phyloP scores from a whole-genome alignment of 2,888 invertebrate genomes.

The Conops quadrifasciatus region DNA sequence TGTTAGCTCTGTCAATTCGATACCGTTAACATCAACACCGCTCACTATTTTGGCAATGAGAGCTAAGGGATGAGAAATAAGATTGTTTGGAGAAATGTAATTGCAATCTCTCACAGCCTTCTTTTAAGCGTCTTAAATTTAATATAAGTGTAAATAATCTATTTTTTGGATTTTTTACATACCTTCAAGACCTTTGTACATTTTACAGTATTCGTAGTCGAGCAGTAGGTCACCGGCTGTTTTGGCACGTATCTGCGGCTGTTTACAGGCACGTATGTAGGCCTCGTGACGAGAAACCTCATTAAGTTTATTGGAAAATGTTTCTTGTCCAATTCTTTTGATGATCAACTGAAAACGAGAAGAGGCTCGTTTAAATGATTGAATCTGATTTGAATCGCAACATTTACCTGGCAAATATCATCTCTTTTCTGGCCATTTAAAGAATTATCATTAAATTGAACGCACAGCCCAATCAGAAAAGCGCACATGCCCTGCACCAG shows the following conservation, averaged over 20 bases:
- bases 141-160: too few relatives aligned
- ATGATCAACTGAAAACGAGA: slow-evolving; percentile 71
- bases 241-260: slow-evolving; percentile 86
- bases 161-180: too few relatives aligned
- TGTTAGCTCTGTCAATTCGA: slow-evolving; percentile 67
- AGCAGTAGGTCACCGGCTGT: slow-evolving; percentile 81
- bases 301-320: slow-evolving; percentile 83
- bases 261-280: slow-evolving; percentile 91
- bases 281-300: slow-evolving; percentile 89
- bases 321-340: slow-evolving; percentile 90
- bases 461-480: slow-evolving; percentile 90
- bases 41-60: slow-evolving; percentile 68
- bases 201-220: slow-evolving; percentile 93
- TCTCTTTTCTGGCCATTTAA: slow-evolving; percentile 79
- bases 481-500: slow-evolving; percentile 89
- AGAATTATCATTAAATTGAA: slow-evolving; percentile 87
- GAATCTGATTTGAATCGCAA: not conserved
- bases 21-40: slow-evolving; percentile 66
- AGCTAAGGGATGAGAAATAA: slow-evolving; percentile 56
- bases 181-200: slow-evolving; percentile 82
- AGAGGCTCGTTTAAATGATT: slow-evolving; percentile 2
- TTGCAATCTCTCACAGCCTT: not conserved
- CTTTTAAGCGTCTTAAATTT: too few relatives aligned
- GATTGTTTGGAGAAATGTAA: not conserved
- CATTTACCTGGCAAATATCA: slow-evolving; percentile 71